Percentiles rank a stretch among this genome's conserved stretches.
Conservation (phyloP, 2,888 invertebrate genomes). For the Mycogona germanica region DNA sequence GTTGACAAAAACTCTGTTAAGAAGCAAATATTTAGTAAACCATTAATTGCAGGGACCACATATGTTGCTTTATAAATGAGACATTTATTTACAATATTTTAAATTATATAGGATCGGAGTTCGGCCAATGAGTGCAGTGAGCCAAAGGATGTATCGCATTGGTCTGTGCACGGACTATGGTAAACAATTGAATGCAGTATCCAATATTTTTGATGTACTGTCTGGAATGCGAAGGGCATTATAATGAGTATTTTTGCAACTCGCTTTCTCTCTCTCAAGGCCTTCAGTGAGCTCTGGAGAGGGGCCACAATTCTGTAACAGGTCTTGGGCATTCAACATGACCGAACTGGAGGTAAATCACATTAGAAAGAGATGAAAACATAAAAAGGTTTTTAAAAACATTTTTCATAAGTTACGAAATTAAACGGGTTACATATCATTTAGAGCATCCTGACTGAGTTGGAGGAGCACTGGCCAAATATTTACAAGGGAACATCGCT, state of each 20-base stretch:
- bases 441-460: conserved; percentile 41
- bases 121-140: conserved; percentile 48
- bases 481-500: conserved; percentile 46
- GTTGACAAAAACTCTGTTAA: no score
- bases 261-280: conserved; percentile 32
- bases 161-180: conserved; percentile 73
- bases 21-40: no score
- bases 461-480: conserved; percentile 57
- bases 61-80: neutral
- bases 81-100: neutral
- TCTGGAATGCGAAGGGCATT: no score
- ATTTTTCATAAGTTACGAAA: no score
- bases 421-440: no score
- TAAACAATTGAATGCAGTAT: no score
- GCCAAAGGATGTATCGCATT: conserved; percentile 47
- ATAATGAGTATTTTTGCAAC: no score
- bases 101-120: conserved; percentile 37
- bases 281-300: conserved; percentile 53
- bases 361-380: no score
- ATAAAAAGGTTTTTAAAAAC: no score
- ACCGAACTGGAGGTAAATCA: conserved; percentile 41
- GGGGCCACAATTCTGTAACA: conserved; percentile 60
- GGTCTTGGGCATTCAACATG: conserved; percentile 50
- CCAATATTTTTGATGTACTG: no score
- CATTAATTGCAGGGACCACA: neutral